A percentile compares a stretch with the other conserved stretches of the same genome.
Evolutionary conservation across 1,140 invertebrate species (phyloP).

Genomic region (Nasonia giraulti): DNA sequence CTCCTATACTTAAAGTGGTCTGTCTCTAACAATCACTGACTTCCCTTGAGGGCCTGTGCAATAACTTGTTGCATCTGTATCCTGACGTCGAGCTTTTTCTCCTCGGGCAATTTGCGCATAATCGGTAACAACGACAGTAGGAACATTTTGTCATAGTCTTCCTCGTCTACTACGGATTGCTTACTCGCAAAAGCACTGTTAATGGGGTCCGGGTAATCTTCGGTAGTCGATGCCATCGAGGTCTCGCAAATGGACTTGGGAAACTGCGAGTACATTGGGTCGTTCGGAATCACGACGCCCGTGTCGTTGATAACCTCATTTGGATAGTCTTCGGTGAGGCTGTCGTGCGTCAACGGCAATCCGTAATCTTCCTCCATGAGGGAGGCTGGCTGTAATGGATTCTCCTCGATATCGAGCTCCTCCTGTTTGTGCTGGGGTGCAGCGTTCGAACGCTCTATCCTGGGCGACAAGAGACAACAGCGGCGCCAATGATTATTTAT

Average conservation of each 20-base stretch:
- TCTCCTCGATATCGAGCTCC: background rate
- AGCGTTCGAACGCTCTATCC: background rate
- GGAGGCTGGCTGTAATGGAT: background rate
- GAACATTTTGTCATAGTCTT: constrained; percentile 72
- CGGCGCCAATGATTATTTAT: background rate
- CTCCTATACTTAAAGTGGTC: background rate
- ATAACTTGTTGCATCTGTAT: constrained; percentile 71
- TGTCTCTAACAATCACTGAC: background rate
- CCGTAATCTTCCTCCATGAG: background rate
- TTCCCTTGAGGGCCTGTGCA: constrained; percentile 36
- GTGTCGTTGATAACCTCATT: background rate
- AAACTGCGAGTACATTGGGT: constrained; percentile 52
- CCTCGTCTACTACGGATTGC: constrained; percentile 57
- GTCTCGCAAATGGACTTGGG: constrained; percentile 65
- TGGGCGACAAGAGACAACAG: background rate
- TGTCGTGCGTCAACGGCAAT: background rate
- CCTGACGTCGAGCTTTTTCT: constrained; percentile 68
- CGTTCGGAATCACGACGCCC: background rate
- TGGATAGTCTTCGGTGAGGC: background rate
- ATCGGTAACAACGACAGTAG: constrained; percentile 67
- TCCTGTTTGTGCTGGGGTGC: background rate
- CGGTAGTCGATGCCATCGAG: constrained; percentile 65
- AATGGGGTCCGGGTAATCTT: constrained; percentile 65
- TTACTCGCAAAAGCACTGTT: constrained; percentile 47
- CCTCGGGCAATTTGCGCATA: constrained; percentile 66